Evolutionary conservation across 2,797 vertebrate species (phyloP), one percentile per base, ranked within the genome.

Genomic region (Scleropages formosus): DNA sequence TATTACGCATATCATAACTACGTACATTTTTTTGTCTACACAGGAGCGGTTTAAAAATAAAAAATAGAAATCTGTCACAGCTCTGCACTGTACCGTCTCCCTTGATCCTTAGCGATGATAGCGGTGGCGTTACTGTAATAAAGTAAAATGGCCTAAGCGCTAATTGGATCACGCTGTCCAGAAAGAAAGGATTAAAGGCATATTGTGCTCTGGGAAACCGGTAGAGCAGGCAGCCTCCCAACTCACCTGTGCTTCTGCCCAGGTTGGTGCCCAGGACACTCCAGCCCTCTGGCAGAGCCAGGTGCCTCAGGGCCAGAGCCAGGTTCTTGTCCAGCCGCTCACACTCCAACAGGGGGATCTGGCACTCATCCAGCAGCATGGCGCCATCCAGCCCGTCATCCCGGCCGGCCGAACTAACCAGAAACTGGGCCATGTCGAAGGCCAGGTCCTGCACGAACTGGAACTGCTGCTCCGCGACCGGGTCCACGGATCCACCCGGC

Each of bases 371-470:
- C 78, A 98, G 85, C 78, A 98, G 90, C 12, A 95, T 85, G 0
- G 93, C 94, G 78, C 94, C 94, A 10, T 97, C 95, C 22, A 97
- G 91, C 7, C 93, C 93, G 64, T 94, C 94, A 1, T 91, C 87
- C 73, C 95, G 93, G 13, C 95, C 96, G 0, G 93, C 96, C 0
- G 94, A 92, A 63, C 92, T 89, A 77, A 96, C 96, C 87, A 98
- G 86, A 80, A 98, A 98, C 85, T 96, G 95, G 46, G 97, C 97
- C 0, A 98, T 96, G 13, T 98, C 95, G 0, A 95, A 96, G 0
- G 94, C 95, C 88, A 97, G 92, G 27, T 99, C 97, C 85, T 98
- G 95, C 75, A 96, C 82, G 76, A 98, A 99, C 82, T 83, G 86
- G 84, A 98, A 96, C 82, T 81, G 88, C 44, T 94, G 93, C 61